Percentiles rank a stretch among this genome's conserved stretches.
These are phyloP conservation scores for Aurelia aurita DNA, from an alignment of 30 jellyfish, hydroid and myxozoan species.

Conservation along the genomic window DNA sequence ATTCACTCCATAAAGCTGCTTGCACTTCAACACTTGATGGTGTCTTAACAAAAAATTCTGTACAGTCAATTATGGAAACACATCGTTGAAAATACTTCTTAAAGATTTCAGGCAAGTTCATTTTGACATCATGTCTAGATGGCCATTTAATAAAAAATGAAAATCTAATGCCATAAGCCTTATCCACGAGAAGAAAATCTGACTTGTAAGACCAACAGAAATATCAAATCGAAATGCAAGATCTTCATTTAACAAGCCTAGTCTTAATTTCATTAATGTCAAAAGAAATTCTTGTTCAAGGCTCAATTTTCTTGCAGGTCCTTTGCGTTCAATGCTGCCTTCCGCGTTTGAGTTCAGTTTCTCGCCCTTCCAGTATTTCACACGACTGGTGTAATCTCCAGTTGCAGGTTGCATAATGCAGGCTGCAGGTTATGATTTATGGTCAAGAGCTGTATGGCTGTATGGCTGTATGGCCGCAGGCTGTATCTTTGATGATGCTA, in stretches of 20 bases:
- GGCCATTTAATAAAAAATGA: background rate
- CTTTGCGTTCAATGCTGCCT: too few species aligned
- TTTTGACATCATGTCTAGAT: background rate
- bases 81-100: background rate
- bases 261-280: too few species aligned
- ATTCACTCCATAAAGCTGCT: constrained; percentile 18
- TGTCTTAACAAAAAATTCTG: constrained; percentile 18
- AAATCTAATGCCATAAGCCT: constrained; percentile 12
- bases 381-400: too few species aligned
- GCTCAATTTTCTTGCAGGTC: too few species aligned
- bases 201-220: background rate
- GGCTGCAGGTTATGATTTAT: too few species aligned
- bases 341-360: too few species aligned
- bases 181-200: constrained; percentile 10
- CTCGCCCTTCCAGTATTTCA: too few species aligned
- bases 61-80: constrained; percentile 9
- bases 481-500: too few species aligned
- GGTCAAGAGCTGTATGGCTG: too few species aligned
- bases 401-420: too few species aligned
- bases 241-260: constrained; percentile 4
- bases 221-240: constrained; percentile 18
- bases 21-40: constrained; percentile 13
- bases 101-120: background rate
- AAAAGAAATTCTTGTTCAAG: too few species aligned
- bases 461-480: too few species aligned